Evolutionary conservation across 2,113 vertebrate species (phyloP).

Genomic region (Pipra filicauda): DNA sequence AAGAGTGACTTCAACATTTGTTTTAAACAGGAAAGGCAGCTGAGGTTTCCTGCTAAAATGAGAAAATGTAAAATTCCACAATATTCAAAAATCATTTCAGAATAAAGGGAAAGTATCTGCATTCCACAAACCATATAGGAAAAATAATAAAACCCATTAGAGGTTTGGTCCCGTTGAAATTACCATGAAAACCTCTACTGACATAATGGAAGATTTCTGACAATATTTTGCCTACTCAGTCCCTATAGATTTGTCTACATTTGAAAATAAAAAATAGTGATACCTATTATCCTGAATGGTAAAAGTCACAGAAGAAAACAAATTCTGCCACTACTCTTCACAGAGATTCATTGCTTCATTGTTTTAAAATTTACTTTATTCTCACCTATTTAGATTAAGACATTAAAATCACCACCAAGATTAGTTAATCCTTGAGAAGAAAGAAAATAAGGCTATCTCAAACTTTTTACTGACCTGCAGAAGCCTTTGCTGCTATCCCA

Average conservation of each 20-base stretch:
- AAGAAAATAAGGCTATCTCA: background rate
- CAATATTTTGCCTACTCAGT: background rate
- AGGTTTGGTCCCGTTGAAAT: background rate
- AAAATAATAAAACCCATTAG: background rate
- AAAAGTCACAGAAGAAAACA: background rate
- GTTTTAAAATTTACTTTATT: background rate
- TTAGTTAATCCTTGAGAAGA: background rate
- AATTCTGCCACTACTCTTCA: background rate
- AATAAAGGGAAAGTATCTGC: background rate
- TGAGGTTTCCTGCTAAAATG: background rate
- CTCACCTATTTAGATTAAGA: background rate
- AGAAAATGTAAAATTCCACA: background rate
- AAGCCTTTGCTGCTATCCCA: background rate
- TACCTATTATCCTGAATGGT: background rate
- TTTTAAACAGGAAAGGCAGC: background rate
- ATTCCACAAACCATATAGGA: background rate
- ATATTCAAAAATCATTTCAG: background rate
- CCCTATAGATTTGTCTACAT: background rate
- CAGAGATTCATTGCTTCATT: background rate
- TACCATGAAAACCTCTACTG: background rate
- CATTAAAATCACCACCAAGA: background rate
- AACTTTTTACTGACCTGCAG: background rate
- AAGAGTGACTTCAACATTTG: background rate
- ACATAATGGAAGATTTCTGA: background rate
- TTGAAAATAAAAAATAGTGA: background rate